These are phyloP conservation scores for Montipora capitata DNA, from an alignment of 92 coral and sea anemone species.

Conservation along the genomic window DNA sequence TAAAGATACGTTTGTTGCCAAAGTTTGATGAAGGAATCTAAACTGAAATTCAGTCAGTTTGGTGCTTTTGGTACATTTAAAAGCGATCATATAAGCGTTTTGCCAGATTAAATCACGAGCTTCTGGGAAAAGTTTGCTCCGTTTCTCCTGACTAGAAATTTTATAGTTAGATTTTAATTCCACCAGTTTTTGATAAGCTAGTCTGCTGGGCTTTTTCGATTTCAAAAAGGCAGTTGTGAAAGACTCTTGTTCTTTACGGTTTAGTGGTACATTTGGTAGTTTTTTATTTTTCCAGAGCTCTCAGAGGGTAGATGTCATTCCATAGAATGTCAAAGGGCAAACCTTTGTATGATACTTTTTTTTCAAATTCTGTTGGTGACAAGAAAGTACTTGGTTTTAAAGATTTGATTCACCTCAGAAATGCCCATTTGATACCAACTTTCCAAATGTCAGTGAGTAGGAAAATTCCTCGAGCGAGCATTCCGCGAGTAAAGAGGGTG, in stretches of 20 bases:
- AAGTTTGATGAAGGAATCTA: conserved; percentile 33
- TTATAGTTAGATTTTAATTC: conserved; percentile 26
- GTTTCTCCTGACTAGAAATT: conserved; percentile 30
- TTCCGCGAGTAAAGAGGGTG: neutral
- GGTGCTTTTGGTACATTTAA: conserved; percentile 30
- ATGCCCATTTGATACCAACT: conserved; percentile 23
- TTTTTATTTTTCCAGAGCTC: conserved; percentile 12
- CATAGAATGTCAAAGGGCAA: conserved; percentile 5
- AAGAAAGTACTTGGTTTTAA: conserved; percentile 16
- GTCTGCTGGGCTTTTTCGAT: conserved; percentile 27
- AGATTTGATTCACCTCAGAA: conserved; percentile 14
- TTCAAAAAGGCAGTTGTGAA: conserved; percentile 19
- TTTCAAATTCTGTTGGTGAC: conserved; percentile 31
- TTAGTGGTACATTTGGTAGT: neutral
- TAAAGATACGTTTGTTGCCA: conserved; percentile 23
- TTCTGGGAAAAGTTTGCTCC: conserved; percentile 28
- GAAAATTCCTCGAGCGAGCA: neutral
- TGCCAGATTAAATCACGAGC: conserved; percentile 39
- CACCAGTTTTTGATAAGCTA: conserved; percentile 48
- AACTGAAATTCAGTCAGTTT: conserved; percentile 25
- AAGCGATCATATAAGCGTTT: conserved; percentile 17
- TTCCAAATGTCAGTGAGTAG: neutral
- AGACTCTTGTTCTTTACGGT: conserved; percentile 23
- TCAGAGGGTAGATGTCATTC: conserved; percentile 6
- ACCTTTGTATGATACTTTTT: conserved; percentile 14